phyloP scores from a whole-genome alignment of 2,113 vertebrate species.

The Callorhinus ursinus region DNA sequence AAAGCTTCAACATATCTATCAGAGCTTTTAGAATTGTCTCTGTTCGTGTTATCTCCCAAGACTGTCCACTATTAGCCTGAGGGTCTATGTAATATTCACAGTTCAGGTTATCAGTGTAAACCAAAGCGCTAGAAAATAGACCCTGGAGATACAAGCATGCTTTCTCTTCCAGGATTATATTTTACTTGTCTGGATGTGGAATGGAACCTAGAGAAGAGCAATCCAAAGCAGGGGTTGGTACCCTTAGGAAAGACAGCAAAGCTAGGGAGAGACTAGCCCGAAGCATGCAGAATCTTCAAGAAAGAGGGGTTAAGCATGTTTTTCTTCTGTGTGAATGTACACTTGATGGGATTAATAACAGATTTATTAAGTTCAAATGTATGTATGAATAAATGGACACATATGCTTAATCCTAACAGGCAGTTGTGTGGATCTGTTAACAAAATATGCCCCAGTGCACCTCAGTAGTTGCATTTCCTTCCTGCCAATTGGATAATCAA shows the following conservation, averaged over 20 bases:
- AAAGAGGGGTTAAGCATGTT: neutral
- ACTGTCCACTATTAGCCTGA: neutral
- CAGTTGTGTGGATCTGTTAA: neutral
- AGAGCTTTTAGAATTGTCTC: constrained; percentile 6
- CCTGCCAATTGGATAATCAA: neutral
- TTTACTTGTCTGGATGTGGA: constrained; percentile 16
- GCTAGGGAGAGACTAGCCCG: neutral
- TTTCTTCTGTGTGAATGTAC: neutral
- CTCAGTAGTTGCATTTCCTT: neutral
- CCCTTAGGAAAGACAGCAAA: neutral
- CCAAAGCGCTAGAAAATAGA: constrained; percentile 49
- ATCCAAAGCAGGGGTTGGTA: neutral
- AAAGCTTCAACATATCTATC: constrained; percentile 3
- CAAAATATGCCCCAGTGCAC: neutral
- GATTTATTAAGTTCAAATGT: constrained; percentile 34
- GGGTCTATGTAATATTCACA: constrained; percentile 50
- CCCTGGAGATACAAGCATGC: neutral
- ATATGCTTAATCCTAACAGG: neutral
- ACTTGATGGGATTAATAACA: constrained; percentile 24
- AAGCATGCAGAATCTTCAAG: neutral
- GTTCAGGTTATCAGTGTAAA: constrained; percentile 52
- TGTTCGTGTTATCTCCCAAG: constrained; percentile 3
- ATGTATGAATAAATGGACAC: neutral
- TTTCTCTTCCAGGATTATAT: constrained; percentile 3
- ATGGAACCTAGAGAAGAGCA: neutral